Conservation (phyloP, 2,113 vertebrate species). For the Nanorana parkeri region DNA sequence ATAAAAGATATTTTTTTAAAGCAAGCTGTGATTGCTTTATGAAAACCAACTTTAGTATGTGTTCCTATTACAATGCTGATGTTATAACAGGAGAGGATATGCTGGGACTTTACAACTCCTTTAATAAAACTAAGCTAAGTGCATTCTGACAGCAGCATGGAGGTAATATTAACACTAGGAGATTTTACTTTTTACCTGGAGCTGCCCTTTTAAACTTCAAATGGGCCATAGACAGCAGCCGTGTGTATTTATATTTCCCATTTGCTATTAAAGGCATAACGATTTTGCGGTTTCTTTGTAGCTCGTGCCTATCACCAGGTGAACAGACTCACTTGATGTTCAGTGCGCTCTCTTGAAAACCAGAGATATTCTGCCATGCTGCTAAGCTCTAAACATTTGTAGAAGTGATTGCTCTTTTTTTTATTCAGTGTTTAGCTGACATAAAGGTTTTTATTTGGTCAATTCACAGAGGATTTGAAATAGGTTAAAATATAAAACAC, state of each 20-base stretch:
- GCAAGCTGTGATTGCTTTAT: no score
- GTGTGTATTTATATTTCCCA: background rate
- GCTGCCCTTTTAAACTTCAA: no score
- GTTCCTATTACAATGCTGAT: no score
- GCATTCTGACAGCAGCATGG: no score
- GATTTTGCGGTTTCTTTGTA: background rate
- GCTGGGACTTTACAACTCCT: no score
- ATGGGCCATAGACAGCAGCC: background rate
- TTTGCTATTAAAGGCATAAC: background rate
- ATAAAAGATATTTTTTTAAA: no score
- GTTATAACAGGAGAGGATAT: no score
- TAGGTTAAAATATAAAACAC: no score
- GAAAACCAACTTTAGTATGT: no score
- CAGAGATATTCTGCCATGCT: background rate
- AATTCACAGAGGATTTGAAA: background rate
- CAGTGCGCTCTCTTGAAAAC: background rate
- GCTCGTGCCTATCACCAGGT: constrained; percentile 12
- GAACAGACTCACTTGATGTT: background rate
- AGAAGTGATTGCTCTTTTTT: background rate
- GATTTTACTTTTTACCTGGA: no score
- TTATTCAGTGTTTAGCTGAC: background rate
- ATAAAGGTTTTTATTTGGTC: background rate
- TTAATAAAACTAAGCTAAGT: no score
- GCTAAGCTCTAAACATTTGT: background rate
- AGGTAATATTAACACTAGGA: no score